phyloP scores from a whole-genome alignment of 37 sponge, comb jelly and placozoan genomes.

The Mnemiopsis leidyi region DNA sequence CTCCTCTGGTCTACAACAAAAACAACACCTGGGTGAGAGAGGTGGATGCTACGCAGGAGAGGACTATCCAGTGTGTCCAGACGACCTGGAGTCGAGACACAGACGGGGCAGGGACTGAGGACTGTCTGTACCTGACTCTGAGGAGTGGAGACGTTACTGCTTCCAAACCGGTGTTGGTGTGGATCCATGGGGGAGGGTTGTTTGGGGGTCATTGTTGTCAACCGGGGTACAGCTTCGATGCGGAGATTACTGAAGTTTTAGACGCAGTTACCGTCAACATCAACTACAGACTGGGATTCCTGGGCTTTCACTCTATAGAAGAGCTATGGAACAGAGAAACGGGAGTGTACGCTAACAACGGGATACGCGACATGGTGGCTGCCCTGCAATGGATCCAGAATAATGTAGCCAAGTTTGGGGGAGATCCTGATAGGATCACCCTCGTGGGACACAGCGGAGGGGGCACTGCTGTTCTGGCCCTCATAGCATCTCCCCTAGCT shows the following conservation, averaged over 20 bases:
- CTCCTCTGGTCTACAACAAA: neutral
- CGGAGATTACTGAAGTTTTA: neutral
- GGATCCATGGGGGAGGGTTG: slow-evolving; percentile 56
- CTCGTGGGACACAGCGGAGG: slow-evolving; percentile 31
- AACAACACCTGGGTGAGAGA: neutral
- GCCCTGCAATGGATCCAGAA: slow-evolving; percentile 25
- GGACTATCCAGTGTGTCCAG: slow-evolving; percentile 17
- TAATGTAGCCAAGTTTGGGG: slow-evolving; percentile 21
- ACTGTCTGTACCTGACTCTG: slow-evolving; percentile 14
- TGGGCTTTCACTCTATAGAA: slow-evolving; percentile 33
- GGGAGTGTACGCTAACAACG: neutral
- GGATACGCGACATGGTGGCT: slow-evolving; percentile 14
- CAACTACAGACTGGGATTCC: slow-evolving; percentile 59
- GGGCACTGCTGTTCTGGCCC: neutral
- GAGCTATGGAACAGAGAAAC: neutral
- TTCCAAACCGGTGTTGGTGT: neutral
- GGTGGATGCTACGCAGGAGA: neutral
- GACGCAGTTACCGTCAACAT: slow-evolving; percentile 50
- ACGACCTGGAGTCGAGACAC: neutral
- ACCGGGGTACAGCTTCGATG: slow-evolving; percentile 53
- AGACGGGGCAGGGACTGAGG: slow-evolving; percentile 12
- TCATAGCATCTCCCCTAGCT: slow-evolving; percentile 27
- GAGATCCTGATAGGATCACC: neutral
- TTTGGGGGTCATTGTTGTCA: neutral
- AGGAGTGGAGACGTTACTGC: neutral